Percentiles rank a stretch among this genome's conserved stretches.
Evolutionary conservation across 2,888 invertebrate genomes (phyloP).

Genomic region (Drosophila imparisetae): DNA sequence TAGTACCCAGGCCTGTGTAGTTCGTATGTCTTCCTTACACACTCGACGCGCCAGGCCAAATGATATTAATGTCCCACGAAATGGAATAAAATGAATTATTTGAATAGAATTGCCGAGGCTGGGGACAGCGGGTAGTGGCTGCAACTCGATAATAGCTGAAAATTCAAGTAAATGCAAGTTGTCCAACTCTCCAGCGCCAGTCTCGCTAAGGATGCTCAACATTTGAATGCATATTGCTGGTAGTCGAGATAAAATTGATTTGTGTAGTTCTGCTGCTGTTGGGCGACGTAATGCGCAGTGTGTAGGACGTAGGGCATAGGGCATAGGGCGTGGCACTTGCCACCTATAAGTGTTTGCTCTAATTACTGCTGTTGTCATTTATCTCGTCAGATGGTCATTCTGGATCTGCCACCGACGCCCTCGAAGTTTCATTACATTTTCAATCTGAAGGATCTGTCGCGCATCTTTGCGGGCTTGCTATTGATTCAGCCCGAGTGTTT

Average conservation of each 20-base stretch:
- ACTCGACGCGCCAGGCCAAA: constrained; percentile 64
- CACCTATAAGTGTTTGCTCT: constrained; percentile 38
- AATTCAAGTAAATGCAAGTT: constrained; percentile 57
- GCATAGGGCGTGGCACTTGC: constrained; percentile 10
- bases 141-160: constrained; percentile 76
- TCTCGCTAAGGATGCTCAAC: constrained; percentile 43
- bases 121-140: constrained; percentile 37
- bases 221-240: constrained; percentile 78
- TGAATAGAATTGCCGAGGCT: constrained; percentile 76
- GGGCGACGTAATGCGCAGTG: constrained; percentile 5
- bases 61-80: constrained; percentile 80
- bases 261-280: constrained; percentile 59
- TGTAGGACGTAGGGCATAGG: neutral
- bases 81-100: constrained; percentile 83
- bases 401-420: constrained; percentile 94
- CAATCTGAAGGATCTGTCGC: constrained; percentile 95
- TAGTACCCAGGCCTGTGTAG: constrained; percentile 43
- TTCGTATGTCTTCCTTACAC: constrained; percentile 77
- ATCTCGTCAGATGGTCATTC: constrained; percentile 87
- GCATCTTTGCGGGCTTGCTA: constrained; percentile 92
- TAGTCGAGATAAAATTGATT: constrained; percentile 80
- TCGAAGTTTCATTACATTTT: constrained; percentile 98
- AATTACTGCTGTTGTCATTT: constrained; percentile 55
- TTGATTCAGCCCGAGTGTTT: constrained; percentile 90
- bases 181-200: constrained; percentile 22